Base-by-base conservation (phyloP, 2,113 vertebrate species). In the Crotophaga sulcirostris region DNA sequence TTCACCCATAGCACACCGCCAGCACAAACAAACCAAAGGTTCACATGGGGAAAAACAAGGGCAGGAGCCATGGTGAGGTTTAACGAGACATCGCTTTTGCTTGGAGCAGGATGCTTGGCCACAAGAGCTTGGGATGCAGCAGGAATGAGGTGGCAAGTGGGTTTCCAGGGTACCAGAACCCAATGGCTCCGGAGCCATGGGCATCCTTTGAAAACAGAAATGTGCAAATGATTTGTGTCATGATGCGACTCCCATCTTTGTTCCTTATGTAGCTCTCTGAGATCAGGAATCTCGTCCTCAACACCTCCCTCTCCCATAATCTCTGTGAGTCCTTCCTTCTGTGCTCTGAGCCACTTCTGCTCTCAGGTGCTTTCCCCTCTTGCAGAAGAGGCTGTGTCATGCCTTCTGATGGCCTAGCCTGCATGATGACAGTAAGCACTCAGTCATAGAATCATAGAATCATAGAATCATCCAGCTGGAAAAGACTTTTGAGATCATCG, bases 151-250 rank as follows among this genome's bases (percentile, higher is more conserved):
- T 0, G 3, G 11, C 0, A 20, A 49, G 67, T 4, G 42, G 11
- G 16, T 31, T 11, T 2, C 0, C 13, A 11, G 21, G 26, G 8
- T 31, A 21, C 38, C 10, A 5, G 38, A 47, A 9, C 54, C 31
- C 1, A 0, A 26, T 0, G 5, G 13, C 33, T 55, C 18, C 9
- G 5, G 7, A 64, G 38, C 28, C 25, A 33, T 21, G 38, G 18
- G 64, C 28, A 55, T 16, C 28, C 28, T 64, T 18, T 20, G 52
- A 5, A 23, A 62, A n/a, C 1, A 10, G 47, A 88, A 33, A 9
- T 1, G 2, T 28, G 34, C 0, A 0, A 47, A 13, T 19, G 60
- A 54, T 79, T 25, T 4, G 1, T 14, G 56, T 42, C 3, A 3
- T 63, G 11, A 29, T 3, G 33, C 52, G 51, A 74, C 29, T 38